Conservation (phyloP, 35 echinoderm and acorn worm species). For the Apostichopus parvimensis region DNA sequence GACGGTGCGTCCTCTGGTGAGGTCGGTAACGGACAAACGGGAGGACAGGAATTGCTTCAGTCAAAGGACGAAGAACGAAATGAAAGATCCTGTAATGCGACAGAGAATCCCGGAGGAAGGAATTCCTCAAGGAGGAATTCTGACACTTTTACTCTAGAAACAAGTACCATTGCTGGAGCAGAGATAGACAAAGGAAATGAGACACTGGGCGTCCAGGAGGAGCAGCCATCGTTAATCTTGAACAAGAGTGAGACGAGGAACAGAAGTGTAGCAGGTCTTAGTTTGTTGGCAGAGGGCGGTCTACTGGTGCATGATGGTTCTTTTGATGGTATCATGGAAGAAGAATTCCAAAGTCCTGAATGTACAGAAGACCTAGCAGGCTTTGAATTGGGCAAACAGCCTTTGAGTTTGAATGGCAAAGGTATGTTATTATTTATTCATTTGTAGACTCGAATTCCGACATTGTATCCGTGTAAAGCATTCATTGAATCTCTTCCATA, state of each 20-base stretch:
- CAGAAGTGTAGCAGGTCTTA: background rate
- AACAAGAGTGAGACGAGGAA: background rate
- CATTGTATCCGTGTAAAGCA: too few relatives aligned
- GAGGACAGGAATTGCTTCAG: too few relatives aligned
- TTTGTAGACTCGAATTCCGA: too few relatives aligned
- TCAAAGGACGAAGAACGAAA: too few relatives aligned
- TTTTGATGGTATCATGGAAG: constrained; percentile 28
- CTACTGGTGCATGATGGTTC: background rate
- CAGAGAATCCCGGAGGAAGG: background rate
- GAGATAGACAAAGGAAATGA: background rate
- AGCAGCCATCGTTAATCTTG: background rate
- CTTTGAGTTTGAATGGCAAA: background rate
- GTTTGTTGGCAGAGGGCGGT: background rate
- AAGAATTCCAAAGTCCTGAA: constrained; percentile 26
- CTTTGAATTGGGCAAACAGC: constrained; percentile 1
- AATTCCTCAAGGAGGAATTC: background rate
- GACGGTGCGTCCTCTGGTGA: too few relatives aligned
- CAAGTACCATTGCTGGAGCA: background rate
- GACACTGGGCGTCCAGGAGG: too few relatives aligned
- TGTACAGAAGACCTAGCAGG: constrained; percentile 33
- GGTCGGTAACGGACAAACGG: too few relatives aligned
- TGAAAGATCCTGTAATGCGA: too few relatives aligned
- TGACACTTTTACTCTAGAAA: constrained; percentile 11
- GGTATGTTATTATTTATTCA: background rate
- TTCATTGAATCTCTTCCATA: too few relatives aligned